Conservation (phyloP, 2,113 vertebrate genomes). For the Menura novaehollandiae region DNA sequence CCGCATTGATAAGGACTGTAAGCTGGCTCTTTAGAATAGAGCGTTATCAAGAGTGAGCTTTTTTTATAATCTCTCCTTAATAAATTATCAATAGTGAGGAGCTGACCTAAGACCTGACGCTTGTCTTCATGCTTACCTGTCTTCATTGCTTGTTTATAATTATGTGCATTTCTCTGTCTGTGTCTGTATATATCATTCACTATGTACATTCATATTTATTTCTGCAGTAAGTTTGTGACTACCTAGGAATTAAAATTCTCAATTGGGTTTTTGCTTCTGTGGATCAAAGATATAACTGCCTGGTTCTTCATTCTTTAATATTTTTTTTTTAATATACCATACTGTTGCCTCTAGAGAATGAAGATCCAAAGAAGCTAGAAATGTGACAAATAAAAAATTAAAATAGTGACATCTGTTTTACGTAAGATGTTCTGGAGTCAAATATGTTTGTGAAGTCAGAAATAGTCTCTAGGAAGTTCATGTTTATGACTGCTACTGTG, state of each 20-base stretch:
- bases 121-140: constrained; percentile 50
- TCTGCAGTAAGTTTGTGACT: background rate
- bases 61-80: background rate
- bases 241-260: background rate
- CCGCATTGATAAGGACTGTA: background rate
- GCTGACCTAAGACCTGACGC: background rate
- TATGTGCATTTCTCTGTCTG: background rate
- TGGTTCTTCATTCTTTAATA: background rate
- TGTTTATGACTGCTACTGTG: background rate
- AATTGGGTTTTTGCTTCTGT: background rate
- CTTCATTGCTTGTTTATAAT: constrained; percentile 47
- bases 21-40: background rate
- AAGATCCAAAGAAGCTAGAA: background rate
- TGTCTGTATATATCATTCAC: background rate
- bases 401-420: background rate
- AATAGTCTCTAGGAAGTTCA: background rate
- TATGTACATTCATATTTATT: background rate
- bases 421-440: background rate
- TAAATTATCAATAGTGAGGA: background rate
- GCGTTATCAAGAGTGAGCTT: background rate
- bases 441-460: background rate
- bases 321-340: background rate
- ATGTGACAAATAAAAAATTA: background rate
- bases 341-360: background rate
- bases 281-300: background rate